A percentile compares a stretch with the other conserved stretches of the same genome.
These are phyloP conservation scores for Stichopus chloronotus DNA, from an alignment of 35 echinoderm and acorn worm species.

Conservation along the genomic window DNA sequence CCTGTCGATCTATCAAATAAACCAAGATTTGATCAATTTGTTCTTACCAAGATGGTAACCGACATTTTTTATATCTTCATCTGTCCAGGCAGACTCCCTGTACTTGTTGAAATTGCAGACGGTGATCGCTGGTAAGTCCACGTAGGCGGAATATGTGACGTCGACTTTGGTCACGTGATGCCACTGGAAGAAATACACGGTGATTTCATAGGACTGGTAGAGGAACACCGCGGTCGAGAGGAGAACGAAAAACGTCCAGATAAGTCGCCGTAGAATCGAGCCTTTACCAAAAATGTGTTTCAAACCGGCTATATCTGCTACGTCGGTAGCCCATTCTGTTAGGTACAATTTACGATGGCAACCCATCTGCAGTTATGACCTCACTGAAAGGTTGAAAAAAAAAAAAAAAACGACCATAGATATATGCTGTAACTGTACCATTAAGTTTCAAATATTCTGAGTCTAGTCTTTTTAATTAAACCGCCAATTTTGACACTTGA, in stretches of 20 bases:
- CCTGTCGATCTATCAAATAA: not conserved
- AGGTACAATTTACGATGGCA: slow-evolving; percentile 31
- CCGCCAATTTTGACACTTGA: no score
- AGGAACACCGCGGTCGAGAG: slow-evolving; percentile 16
- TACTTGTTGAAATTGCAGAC: slow-evolving; percentile 87
- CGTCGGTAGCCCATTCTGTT: slow-evolving; percentile 51
- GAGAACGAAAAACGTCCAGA: slow-evolving; percentile 45
- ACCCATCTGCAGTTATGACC: not conserved
- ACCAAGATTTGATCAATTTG: not conserved
- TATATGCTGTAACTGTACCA: not conserved
- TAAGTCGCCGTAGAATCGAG: slow-evolving; percentile 35
- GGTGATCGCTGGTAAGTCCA: slow-evolving; percentile 74
- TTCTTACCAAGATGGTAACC: slow-evolving; percentile 63
- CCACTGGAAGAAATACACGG: slow-evolving; percentile 47
- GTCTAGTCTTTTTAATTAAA: no score
- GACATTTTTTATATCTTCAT: slow-evolving; percentile 62
- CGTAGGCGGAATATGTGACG: slow-evolving; percentile 34
- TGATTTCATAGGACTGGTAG: not conserved
- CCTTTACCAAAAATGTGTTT: slow-evolving; percentile 57
- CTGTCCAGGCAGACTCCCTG: slow-evolving; percentile 60
- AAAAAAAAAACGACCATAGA: not conserved
- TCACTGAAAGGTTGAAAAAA: not conserved
- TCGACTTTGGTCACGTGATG: slow-evolving; percentile 78
- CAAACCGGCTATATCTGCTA: slow-evolving; percentile 51
- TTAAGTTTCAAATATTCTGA: no score